Base-by-base conservation (phyloP, 2,888 invertebrate species). In the Pasiphila rectangulata region DNA sequence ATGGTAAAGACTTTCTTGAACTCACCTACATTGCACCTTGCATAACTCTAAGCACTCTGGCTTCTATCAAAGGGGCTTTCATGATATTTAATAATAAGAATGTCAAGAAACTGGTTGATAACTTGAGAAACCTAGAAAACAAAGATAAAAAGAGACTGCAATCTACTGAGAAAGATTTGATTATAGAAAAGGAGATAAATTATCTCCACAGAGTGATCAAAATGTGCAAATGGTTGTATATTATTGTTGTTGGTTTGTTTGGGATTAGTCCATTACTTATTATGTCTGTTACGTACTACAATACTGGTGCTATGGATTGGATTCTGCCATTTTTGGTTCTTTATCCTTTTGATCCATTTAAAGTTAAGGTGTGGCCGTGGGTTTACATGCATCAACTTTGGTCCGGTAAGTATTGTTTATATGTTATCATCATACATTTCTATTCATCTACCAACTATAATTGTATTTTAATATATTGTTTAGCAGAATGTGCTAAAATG, bases 341-440 rank as follows among this genome's bases (percentile, higher is more conserved):
- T n/a, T 84, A 82, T 65, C 83, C 83, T 0, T 80, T 84, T 39
- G 67, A 83, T 57, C 47, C 71, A 5, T 69, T 63, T 20, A 64
- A 74, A 25, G 47, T 72, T 0, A 68, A 50, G 24, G 63, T 68
- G 35, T 83, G 73, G 70, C 83, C 82, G 1, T 68, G 69, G 38
- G 68, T 75, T 1, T 83, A 77, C 49, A 6, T 78, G 3, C 72
- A 71, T 38, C 83, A 83, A 50, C 48, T 72, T 45, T 75, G 74
- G 71, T 70, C 76, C 25, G 71, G 83, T 83, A 54, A 57, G 72
- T n/a, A n/a, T n/a, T n/a, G n/a, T 23, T 30, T 30, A 12, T 19
- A 4, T 9, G 3, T n/a, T n/a, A n/a, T n/a, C n/a, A n/a, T n/a
- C n/a, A n/a, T n/a, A n/a, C n/a, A n/a, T n/a, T n/a, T n/a, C n/a